Percentiles rank a stretch among this genome's conserved stretches.
phyloP scores from a whole-genome alignment of 2,113 vertebrate species.

The Ifrita kowaldi region DNA sequence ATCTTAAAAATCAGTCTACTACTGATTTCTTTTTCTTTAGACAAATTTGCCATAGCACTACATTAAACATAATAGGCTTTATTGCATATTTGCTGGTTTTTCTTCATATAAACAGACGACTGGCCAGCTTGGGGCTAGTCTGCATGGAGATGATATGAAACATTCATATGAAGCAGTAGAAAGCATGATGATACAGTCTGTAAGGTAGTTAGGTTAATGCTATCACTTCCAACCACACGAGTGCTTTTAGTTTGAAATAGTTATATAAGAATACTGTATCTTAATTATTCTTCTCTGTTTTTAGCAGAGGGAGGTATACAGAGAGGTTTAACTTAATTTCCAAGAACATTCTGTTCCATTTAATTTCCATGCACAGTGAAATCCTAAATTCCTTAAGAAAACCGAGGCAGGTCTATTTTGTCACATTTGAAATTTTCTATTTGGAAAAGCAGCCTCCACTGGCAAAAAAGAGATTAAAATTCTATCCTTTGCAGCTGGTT shows the following conservation, averaged over 20 bases:
- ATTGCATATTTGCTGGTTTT: not conserved
- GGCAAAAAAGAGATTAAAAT: constrained; percentile 9
- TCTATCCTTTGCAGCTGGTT: not conserved
- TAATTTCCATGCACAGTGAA: not conserved
- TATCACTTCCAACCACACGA: not conserved
- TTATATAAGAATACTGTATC: not conserved
- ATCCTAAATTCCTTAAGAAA: constrained; percentile 5
- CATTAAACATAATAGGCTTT: not conserved
- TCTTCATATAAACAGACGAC: not conserved
- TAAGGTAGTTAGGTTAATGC: not conserved
- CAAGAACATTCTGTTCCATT: not conserved
- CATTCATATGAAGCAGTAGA: not conserved
- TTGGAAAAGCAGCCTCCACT: not conserved
- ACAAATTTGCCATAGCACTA: not conserved
- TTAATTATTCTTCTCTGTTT: not conserved
- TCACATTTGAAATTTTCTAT: not conserved
- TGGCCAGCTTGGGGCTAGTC: constrained; percentile 7
- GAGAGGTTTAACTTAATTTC: not conserved
- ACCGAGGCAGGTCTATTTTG: not conserved
- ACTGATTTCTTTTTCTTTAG: not conserved
- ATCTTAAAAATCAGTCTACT: not conserved
- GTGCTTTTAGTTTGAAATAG: not conserved
- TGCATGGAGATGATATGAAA: constrained; percentile 8
- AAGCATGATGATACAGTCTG: not conserved
- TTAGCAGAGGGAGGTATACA: not conserved